Conservation (phyloP, 2,888 invertebrate species). For the Lordiphosa fenestrarum region DNA sequence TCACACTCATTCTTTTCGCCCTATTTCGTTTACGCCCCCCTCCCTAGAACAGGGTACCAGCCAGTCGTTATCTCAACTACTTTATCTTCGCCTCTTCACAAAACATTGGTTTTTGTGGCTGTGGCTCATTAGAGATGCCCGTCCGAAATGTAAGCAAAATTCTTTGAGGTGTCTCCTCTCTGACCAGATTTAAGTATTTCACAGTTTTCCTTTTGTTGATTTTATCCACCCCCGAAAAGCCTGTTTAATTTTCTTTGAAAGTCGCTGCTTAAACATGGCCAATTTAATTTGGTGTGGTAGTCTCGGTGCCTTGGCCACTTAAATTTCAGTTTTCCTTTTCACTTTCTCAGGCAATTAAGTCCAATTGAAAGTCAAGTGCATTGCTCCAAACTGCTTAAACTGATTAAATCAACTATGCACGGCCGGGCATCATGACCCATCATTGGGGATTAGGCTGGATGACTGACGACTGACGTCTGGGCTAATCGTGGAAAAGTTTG, state of each 20-base stretch:
- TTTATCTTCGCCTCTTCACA: neutral
- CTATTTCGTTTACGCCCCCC: too few species aligned
- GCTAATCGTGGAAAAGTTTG: constrained; percentile 56
- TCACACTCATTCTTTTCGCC: neutral
- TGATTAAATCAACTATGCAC: constrained; percentile 43
- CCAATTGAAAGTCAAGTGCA: constrained; percentile 27
- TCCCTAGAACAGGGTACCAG: neutral
- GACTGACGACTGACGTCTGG: constrained; percentile 31
- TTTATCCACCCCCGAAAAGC: constrained; percentile 5
- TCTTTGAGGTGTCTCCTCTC: constrained; percentile 15
- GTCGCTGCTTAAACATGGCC: constrained; percentile 63
- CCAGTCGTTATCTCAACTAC: neutral
- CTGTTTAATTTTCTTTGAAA: constrained; percentile 39
- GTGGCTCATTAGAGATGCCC: constrained; percentile 42
- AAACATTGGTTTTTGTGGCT: constrained; percentile 20
- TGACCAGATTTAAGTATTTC: constrained; percentile 9
- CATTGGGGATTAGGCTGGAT: constrained; percentile 38
- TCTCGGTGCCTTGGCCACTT: constrained; percentile 9
- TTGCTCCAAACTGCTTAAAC: constrained; percentile 26
- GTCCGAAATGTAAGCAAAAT: constrained; percentile 13
- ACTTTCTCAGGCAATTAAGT: constrained; percentile 33
- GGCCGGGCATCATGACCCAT: constrained; percentile 17
- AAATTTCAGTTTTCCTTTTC: constrained; percentile 15
- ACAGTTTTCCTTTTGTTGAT: constrained; percentile 14
- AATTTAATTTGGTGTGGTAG: constrained; percentile 55